phyloP scores from a whole-genome alignment of 2,888 invertebrate genomes.

The Lacanobia oleracea region DNA sequence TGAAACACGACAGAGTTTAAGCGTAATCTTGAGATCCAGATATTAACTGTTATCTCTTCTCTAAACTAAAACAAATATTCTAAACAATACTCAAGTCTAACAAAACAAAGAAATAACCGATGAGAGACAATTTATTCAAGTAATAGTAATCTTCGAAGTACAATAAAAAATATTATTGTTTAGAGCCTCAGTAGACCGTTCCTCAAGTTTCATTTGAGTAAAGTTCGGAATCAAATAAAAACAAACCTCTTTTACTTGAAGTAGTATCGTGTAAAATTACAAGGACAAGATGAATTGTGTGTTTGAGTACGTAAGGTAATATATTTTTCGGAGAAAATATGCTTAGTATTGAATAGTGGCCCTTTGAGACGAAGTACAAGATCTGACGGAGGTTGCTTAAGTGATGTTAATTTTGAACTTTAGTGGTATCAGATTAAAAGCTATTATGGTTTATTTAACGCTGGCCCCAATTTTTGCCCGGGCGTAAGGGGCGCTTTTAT shows the following conservation, averaged over 20 bases:
- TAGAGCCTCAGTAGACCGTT: conserved; percentile 13
- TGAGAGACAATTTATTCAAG: conserved; percentile 29
- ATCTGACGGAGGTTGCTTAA: too few species aligned
- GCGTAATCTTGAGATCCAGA: not conserved
- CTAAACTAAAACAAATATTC: not conserved
- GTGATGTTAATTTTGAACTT: not conserved
- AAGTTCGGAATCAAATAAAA: conserved; percentile 41
- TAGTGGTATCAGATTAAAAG: not conserved
- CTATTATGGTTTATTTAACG: not conserved
- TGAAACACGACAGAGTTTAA: too few species aligned
- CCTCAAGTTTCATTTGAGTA: conserved; percentile 36
- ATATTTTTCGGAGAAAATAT: not conserved
- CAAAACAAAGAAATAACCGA: conserved; percentile 13
- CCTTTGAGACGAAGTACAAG: not conserved
- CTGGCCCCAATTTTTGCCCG: too few species aligned
- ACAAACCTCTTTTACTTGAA: conserved; percentile 20
- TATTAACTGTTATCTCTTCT: not conserved
- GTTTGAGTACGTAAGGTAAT: conserved; percentile 5
- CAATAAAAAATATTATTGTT: conserved; percentile 44
- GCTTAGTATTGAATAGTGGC: not conserved
- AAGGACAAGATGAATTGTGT: not conserved
- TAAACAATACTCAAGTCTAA: not conserved
- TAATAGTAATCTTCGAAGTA: conserved; percentile 28
- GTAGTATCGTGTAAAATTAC: conserved; percentile 11
- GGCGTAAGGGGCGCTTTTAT: too few species aligned